These are phyloP conservation scores for Oenanthe melanoleuca DNA, from an alignment of 2,113 vertebrate genomes.

Conservation along the genomic window DNA sequence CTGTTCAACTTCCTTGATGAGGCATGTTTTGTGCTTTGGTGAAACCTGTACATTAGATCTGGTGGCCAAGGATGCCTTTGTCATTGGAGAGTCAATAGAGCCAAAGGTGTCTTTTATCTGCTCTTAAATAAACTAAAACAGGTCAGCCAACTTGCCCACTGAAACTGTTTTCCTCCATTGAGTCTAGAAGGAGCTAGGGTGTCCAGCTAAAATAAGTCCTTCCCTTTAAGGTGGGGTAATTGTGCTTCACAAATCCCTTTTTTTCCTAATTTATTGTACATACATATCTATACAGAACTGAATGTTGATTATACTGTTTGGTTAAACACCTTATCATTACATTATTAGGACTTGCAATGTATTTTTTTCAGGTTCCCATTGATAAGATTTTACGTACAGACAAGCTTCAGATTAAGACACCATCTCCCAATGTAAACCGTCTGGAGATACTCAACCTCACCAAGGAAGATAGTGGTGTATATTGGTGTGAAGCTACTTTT, in stretches of 20 bases:
- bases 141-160: neutral
- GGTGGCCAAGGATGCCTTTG: neutral
- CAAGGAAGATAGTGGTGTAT: conserved; percentile 75
- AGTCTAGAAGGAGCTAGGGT: neutral
- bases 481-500: conserved; percentile 81
- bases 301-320: neutral
- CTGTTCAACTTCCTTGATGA: neutral
- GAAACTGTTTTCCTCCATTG: neutral
- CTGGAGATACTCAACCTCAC: conserved; percentile 77
- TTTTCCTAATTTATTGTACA: neutral
- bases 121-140: neutral
- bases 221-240: neutral
- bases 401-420: conserved; percentile 37
- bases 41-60: neutral
- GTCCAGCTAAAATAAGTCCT: neutral
- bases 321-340: neutral
- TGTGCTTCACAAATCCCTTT: neutral
- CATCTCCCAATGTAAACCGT: neutral
- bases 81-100: neutral
- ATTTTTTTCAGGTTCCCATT: conserved; percentile 62
- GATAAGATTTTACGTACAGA: neutral
- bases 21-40: neutral
- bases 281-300: fast-evolving
- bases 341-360: neutral
- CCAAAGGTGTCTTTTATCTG: neutral